These are phyloP conservation scores for Molossus alvarezi DNA, from an alignment of 2,797 vertebrate species.

Conservation along the genomic window DNA sequence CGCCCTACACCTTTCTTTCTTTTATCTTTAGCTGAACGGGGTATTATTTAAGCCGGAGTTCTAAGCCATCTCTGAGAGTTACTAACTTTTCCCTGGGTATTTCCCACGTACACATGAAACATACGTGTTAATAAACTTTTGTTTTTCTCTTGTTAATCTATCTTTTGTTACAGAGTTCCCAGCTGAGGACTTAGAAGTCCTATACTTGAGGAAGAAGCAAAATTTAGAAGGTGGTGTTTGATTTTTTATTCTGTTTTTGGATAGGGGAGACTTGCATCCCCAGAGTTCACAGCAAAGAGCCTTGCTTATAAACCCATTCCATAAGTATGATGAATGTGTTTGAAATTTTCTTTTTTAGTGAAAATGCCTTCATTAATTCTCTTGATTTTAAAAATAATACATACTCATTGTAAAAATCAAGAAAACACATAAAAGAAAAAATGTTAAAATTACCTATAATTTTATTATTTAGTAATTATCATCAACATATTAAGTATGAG, in stretches of 20 bases:
- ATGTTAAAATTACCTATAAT: conserved; percentile 25
- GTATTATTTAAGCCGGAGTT: not conserved
- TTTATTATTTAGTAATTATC: not conserved
- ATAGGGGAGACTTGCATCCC: not conserved
- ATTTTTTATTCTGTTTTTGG: not conserved
- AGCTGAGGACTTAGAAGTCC: not conserved
- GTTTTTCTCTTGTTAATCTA: not conserved
- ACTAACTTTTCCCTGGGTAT: not conserved
- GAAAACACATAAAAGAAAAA: not conserved
- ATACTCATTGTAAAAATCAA: conserved; percentile 9
- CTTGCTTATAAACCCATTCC: not conserved
- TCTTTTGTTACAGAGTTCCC: not conserved
- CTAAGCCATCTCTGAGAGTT: not conserved
- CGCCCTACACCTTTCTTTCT: not conserved
- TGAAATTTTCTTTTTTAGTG: not conserved
- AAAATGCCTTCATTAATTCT: not conserved
- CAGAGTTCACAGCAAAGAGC: not conserved
- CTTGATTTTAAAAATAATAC: not conserved
- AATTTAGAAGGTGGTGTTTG: not conserved
- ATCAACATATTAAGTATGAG: not conserved
- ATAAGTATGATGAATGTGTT: not conserved
- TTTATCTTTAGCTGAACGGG: not conserved
- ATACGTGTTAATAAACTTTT: not conserved
- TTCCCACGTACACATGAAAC: not conserved
- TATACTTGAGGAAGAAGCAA: not conserved